Percentiles rank a stretch among this genome's conserved stretches.
Conservation (phyloP, 2,113 vertebrate species). For the Sarotherodon lohbergeri region DNA sequence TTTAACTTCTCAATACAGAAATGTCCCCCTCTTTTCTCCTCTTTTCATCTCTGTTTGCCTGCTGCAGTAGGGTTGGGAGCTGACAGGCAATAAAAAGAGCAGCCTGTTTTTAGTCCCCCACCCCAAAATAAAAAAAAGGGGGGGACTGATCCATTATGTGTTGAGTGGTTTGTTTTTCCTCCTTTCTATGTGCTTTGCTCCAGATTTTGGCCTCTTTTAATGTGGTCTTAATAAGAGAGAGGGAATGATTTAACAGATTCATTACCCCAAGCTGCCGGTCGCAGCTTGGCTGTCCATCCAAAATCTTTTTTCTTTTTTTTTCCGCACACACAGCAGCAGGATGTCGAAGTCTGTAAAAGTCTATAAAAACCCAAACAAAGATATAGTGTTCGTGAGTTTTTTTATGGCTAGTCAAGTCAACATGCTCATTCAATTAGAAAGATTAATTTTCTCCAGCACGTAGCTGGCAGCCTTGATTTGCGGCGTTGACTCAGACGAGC, state of each 20-base stretch:
- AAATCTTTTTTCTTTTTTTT: neutral
- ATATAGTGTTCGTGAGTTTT: slow-evolving; percentile 16
- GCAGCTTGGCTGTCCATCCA: slow-evolving; percentile 1
- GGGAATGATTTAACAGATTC: slow-evolving; percentile 62
- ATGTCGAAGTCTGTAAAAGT: slow-evolving; percentile 41
- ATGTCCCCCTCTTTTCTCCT: slow-evolving; percentile 28
- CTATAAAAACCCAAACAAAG: slow-evolving; percentile 41
- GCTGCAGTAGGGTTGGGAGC: slow-evolving; percentile 44
- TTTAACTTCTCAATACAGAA: slow-evolving; percentile 32
- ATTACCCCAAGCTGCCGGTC: slow-evolving; percentile 38
- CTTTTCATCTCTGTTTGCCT: slow-evolving; percentile 61
- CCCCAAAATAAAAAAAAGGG: slow-evolving; percentile 5
- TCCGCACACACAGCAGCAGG: slow-evolving; percentile 31
- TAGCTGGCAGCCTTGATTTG: slow-evolving; percentile 28
- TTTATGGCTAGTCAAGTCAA: slow-evolving; percentile 56
- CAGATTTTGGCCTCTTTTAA: slow-evolving; percentile 64
- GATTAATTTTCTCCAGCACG: slow-evolving; percentile 32
- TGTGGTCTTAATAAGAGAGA: slow-evolving; percentile 53
- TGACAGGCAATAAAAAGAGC: slow-evolving; percentile 61
- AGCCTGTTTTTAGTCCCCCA: slow-evolving; percentile 36
- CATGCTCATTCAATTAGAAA: slow-evolving; percentile 47
- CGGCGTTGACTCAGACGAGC: neutral
- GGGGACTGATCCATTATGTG: slow-evolving; percentile 33
- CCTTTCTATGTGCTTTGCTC: slow-evolving; percentile 55
- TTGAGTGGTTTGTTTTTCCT: slow-evolving; percentile 69